Percentiles rank a stretch among this genome's conserved stretches.
Evolutionary conservation across 2,113 vertebrate species (phyloP).

Genomic region (Colistium nudipinnis): DNA sequence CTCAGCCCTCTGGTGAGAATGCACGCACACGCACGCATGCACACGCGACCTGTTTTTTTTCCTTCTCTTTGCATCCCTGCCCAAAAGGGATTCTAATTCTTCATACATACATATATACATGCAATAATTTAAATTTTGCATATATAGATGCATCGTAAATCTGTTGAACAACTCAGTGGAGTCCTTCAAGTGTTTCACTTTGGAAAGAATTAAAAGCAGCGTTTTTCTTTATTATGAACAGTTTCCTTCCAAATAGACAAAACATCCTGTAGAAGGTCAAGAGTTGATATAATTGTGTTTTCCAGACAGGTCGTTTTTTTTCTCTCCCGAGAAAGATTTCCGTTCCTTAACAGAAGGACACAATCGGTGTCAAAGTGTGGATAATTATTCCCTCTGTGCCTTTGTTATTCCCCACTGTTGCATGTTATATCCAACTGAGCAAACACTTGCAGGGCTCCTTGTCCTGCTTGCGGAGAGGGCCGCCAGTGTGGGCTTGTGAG

Average conservation of each 20-base stretch:
- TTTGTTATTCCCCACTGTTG: no score
- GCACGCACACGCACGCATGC: conserved; percentile 39
- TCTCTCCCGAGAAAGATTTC: conserved; percentile 16
- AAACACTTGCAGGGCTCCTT: conserved; percentile 60
- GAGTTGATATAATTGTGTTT: not conserved
- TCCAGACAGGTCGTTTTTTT: not conserved
- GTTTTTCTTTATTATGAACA: not conserved
- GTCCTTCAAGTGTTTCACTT: not conserved
- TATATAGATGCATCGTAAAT: no score
- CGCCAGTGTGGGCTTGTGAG: conserved; percentile 52
- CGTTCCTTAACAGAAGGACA: conserved; percentile 27
- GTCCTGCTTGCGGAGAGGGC: conserved; percentile 55
- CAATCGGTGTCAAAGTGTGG: conserved; percentile 42
- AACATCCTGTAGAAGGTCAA: not conserved
- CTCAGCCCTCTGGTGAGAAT: conserved; percentile 65
- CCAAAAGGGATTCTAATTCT: conserved; percentile 44
- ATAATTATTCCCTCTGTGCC: conserved; percentile 64
- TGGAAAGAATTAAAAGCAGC: not conserved
- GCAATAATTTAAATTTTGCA: not conserved
- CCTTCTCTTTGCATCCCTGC: conserved; percentile 50
- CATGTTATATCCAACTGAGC: conserved; percentile 66
- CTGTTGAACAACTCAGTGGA: no score
- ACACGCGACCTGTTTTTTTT: conserved; percentile 36
- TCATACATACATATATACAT: not conserved
- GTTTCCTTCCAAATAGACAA: not conserved